phyloP scores from a whole-genome alignment of 1,140 invertebrate species.

The Hycleus cichorii region DNA sequence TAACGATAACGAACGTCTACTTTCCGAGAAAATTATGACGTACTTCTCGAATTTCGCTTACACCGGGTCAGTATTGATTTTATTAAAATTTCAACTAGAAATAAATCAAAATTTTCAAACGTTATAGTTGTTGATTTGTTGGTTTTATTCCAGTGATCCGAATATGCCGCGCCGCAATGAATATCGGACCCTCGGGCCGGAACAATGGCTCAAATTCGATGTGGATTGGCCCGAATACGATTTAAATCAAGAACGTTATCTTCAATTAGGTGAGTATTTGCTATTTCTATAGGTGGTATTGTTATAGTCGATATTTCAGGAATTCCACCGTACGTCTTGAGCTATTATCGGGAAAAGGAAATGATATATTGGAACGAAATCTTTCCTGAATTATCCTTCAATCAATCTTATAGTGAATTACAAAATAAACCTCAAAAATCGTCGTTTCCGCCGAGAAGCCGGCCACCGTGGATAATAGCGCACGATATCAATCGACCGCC shows the following conservation, averaged over 20 bases:
- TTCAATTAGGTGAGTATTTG: conserved; percentile 62
- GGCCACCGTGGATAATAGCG: conserved; percentile 15
- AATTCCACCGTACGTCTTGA: conserved; percentile 56
- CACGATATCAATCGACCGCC: neutral
- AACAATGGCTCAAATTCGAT: conserved; percentile 59
- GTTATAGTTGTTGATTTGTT: no score
- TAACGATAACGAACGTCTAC: conserved; percentile 63
- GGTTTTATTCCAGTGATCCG: conserved; percentile 53
- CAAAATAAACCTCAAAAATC: conserved; percentile 6
- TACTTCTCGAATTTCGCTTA: conserved; percentile 86
- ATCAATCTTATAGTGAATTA: conserved; percentile 33
- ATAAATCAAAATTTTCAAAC: no score
- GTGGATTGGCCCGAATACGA: conserved; percentile 76
- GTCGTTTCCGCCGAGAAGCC: conserved; percentile 3
- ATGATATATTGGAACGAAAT: conserved; percentile 68
- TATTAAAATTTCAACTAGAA: neutral
- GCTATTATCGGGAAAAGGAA: conserved; percentile 55
- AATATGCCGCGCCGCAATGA: conserved; percentile 55
- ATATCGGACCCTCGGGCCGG: conserved; percentile 49
- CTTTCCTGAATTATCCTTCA: conserved; percentile 51
- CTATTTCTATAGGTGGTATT: neutral
- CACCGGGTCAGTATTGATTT: conserved; percentile 57
- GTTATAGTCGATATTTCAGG: conserved; percentile 12
- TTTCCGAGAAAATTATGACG: conserved; percentile 77
- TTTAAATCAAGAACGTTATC: conserved; percentile 59